Percentiles rank a stretch among this genome's conserved stretches.
Evolutionary conservation across 2,797 vertebrate species (phyloP).

Genomic region (Phalloptychus januarius): DNA sequence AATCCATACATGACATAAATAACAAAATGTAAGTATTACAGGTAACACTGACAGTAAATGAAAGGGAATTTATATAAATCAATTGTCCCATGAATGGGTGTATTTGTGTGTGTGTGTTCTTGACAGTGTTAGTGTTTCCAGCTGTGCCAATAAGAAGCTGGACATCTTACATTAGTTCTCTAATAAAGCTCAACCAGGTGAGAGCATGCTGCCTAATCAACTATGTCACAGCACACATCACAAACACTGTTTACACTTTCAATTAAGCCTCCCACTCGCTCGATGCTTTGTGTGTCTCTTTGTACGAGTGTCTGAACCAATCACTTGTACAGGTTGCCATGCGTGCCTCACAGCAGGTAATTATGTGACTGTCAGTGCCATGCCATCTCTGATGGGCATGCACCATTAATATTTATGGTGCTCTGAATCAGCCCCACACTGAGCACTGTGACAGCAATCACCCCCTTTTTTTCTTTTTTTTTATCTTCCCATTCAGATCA

Average conservation of each 20-base stretch:
- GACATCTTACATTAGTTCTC: conserved; percentile 67
- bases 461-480: conserved; percentile 49
- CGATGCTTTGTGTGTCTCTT: conserved; percentile 24
- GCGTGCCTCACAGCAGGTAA: conserved; percentile 64
- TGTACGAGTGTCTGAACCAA: conserved; percentile 51
- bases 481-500: conserved; percentile 74
- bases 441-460: conserved; percentile 74
- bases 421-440: conserved; percentile 74
- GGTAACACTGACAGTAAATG: not conserved
- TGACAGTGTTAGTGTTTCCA: conserved; percentile 28
- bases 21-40: not conserved
- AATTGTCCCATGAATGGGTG: not conserved
- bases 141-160: conserved; percentile 45
- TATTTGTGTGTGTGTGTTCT: conserved; percentile 2
- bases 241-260: conserved; percentile 68
- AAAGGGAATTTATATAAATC: not conserved
- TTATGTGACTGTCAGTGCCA: conserved; percentile 73
- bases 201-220: conserved; percentile 68
- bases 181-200: conserved; percentile 72
- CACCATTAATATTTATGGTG: conserved; percentile 78
- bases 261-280: conserved; percentile 64
- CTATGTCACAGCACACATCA: conserved; percentile 64
- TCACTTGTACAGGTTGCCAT: conserved; percentile 55
- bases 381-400: conserved; percentile 71
- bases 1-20: not conserved